Base-by-base conservation (phyloP, 2,797 vertebrate species). In the Pelochelys cantorii region DNA sequence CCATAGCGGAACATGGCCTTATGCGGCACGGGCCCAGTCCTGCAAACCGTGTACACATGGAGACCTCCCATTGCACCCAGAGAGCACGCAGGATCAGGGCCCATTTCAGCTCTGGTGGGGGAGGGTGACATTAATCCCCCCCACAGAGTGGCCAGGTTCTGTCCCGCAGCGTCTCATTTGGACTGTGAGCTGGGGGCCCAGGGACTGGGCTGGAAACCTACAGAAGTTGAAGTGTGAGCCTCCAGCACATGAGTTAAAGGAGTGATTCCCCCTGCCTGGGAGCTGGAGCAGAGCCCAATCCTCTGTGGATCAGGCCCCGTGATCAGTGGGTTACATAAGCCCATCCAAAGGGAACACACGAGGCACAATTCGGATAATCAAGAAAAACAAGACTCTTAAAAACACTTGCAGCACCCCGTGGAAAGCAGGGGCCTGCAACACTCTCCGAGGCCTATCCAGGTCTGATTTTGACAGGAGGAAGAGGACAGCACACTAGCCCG, bases 351-450 rank as follows among this genome's bases (percentile, higher is more conserved):
- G 42, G 42, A 48, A 48, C 86, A 57, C 2, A 1, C 0, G 12
- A 42, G 71, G 79, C 62, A 91, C 60, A 65, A 78, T 92, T 95
- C 93, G 91, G 86, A 85, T 93, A 93, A 92, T 57, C 77, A 77
- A 87, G 59, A 37, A 53, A 74, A 96, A 78, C 2, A 74, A 91
- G 79, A 75, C 77, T 96, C 90, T 2, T 14, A 89, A 54, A 54
- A 48, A 48, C 42, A 48, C 14, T 54, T 12, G 42, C 89, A 87
- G 83, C 83, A 48, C 94, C 9, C 3, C 92, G 53, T 25, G 2
- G 53, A 91, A 95, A 93, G 88, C 84, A 59, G 81, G 62, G 62
- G 68, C 25, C 18, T 17, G 20, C 3, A 1, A 77, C 2, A 0
- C 59, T 81, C 0, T 0, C 56, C 75, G 87, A 92, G 89, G 83